Percentiles rank a stretch among this genome's conserved stretches.
Conservation (phyloP, 2,797 vertebrate species). For the Enteromius thamalakanensis region DNA sequence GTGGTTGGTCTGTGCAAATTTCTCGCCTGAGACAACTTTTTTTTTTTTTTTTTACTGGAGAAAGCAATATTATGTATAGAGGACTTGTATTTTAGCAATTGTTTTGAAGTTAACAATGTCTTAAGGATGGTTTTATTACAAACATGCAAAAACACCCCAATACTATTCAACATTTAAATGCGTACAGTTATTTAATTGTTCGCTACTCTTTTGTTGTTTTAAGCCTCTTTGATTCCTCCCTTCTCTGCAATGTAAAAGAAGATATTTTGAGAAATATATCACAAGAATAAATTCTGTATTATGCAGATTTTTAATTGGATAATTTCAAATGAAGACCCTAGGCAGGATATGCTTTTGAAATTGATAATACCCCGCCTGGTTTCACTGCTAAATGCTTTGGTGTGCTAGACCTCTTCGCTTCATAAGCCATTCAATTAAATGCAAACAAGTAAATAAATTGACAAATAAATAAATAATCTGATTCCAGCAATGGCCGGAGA, state of each 20-base stretch:
- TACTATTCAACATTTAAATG: too few species aligned
- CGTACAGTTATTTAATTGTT: neutral
- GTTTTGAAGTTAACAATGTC: neutral
- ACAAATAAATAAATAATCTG: slow-evolving; percentile 7
- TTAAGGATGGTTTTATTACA: neutral
- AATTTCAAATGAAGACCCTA: neutral
- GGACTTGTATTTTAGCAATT: neutral
- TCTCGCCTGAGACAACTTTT: neutral
- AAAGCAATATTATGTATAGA: neutral
- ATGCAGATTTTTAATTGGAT: slow-evolving; percentile 31
- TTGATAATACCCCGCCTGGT: neutral
- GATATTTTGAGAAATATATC: neutral
- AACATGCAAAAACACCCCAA: neutral
- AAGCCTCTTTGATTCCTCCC: neutral
- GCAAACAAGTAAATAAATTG: neutral
- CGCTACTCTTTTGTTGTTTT: neutral
- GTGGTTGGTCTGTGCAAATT: neutral
- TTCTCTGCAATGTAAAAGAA: neutral
- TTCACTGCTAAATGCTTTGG: neutral
- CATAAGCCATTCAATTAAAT: slow-evolving; percentile 15
- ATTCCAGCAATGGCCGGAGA: neutral
- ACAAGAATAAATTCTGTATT: neutral
- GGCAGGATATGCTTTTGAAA: slow-evolving; percentile 6
- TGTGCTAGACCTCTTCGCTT: neutral
- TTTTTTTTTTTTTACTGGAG: neutral